Evolutionary conservation across 2,797 vertebrate species (phyloP).

Genomic region (Bovichtus diacanthus): DNA sequence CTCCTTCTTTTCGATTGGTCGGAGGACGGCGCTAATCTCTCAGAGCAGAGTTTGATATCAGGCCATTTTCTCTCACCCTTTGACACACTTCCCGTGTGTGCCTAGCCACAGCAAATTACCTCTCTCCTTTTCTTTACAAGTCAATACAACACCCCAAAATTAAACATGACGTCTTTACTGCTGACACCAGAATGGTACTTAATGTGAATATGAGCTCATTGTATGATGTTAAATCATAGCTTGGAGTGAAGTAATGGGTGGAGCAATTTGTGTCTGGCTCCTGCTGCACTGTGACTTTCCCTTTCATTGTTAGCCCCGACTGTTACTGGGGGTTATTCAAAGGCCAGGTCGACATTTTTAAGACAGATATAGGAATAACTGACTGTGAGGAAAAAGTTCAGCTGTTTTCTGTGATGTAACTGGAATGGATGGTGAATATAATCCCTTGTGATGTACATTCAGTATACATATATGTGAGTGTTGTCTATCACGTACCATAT

Average conservation of each 20-base stretch:
- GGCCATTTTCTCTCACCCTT: slow-evolving; percentile 22
- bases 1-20: neutral
- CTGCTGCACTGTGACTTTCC: neutral
- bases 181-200: neutral
- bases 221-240: neutral
- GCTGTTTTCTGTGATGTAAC: neutral
- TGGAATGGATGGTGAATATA: neutral
- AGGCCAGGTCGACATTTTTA: neutral
- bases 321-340: neutral
- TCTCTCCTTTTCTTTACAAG: slow-evolving; percentile 2
- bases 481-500: neutral
- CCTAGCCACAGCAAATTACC: neutral
- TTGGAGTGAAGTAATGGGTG: neutral
- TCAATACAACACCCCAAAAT: slow-evolving; percentile 13
- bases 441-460: neutral
- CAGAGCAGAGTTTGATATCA: neutral
- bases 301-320: neutral
- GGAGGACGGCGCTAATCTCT: neutral
- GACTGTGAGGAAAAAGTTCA: neutral
- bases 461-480: neutral
- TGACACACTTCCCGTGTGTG: slow-evolving; percentile 29
- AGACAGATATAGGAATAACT: neutral
- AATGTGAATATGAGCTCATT: slow-evolving; percentile 22
- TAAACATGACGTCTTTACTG: neutral
- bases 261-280: neutral